Evolutionary conservation across 2,797 vertebrate genomes (phyloP).

Genomic region (Epinephelus awoara): DNA sequence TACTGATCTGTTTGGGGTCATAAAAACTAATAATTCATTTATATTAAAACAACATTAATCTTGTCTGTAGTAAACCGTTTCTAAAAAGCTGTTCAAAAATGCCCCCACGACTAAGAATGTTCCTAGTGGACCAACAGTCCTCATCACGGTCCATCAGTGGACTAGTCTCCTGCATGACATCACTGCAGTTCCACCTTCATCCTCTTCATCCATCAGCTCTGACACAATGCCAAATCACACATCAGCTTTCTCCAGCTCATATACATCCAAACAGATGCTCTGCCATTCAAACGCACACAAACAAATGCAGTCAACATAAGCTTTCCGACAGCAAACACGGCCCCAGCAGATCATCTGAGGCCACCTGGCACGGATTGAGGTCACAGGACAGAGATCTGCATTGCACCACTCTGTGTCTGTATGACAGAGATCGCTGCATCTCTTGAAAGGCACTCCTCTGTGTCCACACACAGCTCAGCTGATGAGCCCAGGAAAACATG

Average conservation of each 20-base stretch:
- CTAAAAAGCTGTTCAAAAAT: neutral
- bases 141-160: no score
- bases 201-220: neutral
- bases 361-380: neutral
- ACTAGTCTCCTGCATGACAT: no score
- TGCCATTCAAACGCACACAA: neutral
- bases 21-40: neutral
- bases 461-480: neutral
- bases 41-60: neutral
- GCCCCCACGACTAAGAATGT: no score
- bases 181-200: neutral
- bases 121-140: no score
- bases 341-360: neutral
- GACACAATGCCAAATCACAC: conserved; percentile 13
- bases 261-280: neutral
- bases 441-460: neutral
- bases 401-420: conserved; percentile 23
- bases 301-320: neutral
- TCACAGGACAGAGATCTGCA: conserved; percentile 1
- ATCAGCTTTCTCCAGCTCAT: neutral
- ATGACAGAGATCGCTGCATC: neutral
- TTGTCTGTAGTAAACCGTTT: neutral
- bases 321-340: neutral
- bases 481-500: no score
- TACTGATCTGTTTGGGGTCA: neutral